Evolutionary conservation across 2,113 vertebrate species (phyloP), one percentile per base, ranked within the genome.

Genomic region (Psettodes erumei): DNA sequence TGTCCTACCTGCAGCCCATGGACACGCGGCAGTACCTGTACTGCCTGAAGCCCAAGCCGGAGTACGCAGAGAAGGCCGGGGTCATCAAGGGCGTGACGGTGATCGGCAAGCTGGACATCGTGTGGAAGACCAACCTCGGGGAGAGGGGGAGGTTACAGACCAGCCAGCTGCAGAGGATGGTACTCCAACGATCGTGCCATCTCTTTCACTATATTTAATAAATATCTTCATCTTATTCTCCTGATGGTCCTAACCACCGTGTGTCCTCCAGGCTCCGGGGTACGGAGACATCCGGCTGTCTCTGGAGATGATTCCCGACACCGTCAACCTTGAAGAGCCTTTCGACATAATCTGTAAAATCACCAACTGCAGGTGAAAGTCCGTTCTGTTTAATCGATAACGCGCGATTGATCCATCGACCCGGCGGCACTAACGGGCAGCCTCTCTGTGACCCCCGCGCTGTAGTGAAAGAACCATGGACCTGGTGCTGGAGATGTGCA

Each of bases 101-200:
- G 28, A 98, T 99, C 12, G 98, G 98, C 32, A 99, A 99, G 84
- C 83, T 99, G n/a, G 98, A 99, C 88, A 99, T 99, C 25, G 98
- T 99, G 3, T 99, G 98, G 98, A 99, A 99, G 91, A 99, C 98
- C 68, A 99, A 99, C 45, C 92, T 99, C 27, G 98, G 98, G 59
- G 98, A 99, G 93, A 93, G 96, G 63, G 98, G 98, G 81, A 93
- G 98, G 78, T 88, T 99, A 54, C 98, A 99, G 91, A 99, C 98
- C 75, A 99, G 98, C 75, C 98, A 99, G 79, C 96, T 99, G 6
- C 98, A 99, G 75, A 95, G 98, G 94, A 99, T 99, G 98, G 98
- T 99, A 88, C 21, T 32, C 5, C 5, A 7, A 27, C n/a, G n/a
- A n/a, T n/a, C n/a, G n/a, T n/a, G n/a, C n/a, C n/a, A n/a, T n/a